These are phyloP conservation scores for Lophotis ruficrista DNA, from an alignment of 2,113 vertebrate genomes.

Conservation along the genomic window DNA sequence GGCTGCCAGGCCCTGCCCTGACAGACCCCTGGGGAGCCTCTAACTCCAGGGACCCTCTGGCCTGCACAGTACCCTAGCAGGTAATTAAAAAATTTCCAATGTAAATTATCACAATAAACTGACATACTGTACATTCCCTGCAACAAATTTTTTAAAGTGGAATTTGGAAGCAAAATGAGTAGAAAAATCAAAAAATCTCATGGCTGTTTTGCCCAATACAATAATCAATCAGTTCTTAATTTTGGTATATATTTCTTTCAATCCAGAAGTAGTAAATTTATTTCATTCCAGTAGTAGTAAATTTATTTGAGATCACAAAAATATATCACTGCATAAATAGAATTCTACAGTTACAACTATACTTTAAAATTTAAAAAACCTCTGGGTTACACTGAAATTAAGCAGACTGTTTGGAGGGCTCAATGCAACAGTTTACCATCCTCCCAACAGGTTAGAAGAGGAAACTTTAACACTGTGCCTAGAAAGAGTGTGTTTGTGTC, in stretches of 20 bases:
- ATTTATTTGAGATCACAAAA: background rate
- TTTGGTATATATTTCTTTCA: background rate
- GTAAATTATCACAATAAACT: background rate
- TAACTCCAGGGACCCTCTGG: fast-evolving
- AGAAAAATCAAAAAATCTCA: background rate
- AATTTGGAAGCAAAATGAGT: background rate
- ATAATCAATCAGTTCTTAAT: background rate
- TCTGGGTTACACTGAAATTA: background rate
- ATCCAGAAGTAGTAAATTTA: background rate
- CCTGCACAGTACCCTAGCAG: fast-evolving
- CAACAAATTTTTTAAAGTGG: background rate
- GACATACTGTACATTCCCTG: background rate
- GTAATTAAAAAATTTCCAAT: background rate
- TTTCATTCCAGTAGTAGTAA: background rate
- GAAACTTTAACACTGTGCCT: background rate
- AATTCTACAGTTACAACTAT: background rate
- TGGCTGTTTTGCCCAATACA: background rate
- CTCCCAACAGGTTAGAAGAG: background rate
- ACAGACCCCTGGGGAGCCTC: fast-evolving
- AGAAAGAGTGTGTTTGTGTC: background rate
- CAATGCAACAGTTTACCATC: background rate
- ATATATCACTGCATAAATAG: background rate
- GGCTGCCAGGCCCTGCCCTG: no score
- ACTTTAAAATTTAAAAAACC: background rate
- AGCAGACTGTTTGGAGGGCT: background rate